Base-by-base conservation (phyloP, 2,113 vertebrate genomes). In the Neofelis nebulosa region DNA sequence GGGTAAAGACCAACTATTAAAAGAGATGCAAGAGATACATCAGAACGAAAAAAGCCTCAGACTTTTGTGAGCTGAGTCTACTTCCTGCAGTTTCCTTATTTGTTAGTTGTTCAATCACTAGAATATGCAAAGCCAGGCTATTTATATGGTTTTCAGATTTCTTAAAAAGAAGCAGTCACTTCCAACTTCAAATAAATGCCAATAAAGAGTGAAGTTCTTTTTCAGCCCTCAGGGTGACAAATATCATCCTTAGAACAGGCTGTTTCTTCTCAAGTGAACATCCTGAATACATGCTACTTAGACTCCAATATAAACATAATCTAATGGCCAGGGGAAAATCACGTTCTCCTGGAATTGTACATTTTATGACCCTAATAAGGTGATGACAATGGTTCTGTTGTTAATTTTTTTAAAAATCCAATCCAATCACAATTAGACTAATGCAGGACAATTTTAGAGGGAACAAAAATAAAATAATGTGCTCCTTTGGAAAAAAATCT, bases 391-490 rank as follows among this genome's bases (percentile, higher is more conserved):
- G 31, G 29, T 1, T 92, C 78, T 92, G 27, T 45, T 97, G 10
- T 57, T 7, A 7, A 83, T 94, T 93, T 89, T 91, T n/a, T 88
- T 76, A 31, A 2, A 71, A 95, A 57, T 0, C 0, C 50, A 29
- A 90, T 63, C 81, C 84, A 92, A 71, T 1, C n/a, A 79, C 2
- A 0, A 13, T 25, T 31, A n/a, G 7, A 94, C 68, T 76, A 92
- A 74, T 13, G 27, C 0, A 0, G 7, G 76, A 52, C 76, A 16
- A 3, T n/a, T 18, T 45, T 23, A 12, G 65, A 68, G 45, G 57
- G 94, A 97, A 96, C 0, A 66, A 19, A 95, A 33, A 31, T 18
- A 91, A 96, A 96, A 29, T 27, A 93, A 96, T 97, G 50, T 12
- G 18, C 41, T 94, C 68, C 55, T 94, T 94, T 48, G 90, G 85